Conservation (phyloP, 1,140 invertebrate genomes). For the Drosophila aff. region DNA sequence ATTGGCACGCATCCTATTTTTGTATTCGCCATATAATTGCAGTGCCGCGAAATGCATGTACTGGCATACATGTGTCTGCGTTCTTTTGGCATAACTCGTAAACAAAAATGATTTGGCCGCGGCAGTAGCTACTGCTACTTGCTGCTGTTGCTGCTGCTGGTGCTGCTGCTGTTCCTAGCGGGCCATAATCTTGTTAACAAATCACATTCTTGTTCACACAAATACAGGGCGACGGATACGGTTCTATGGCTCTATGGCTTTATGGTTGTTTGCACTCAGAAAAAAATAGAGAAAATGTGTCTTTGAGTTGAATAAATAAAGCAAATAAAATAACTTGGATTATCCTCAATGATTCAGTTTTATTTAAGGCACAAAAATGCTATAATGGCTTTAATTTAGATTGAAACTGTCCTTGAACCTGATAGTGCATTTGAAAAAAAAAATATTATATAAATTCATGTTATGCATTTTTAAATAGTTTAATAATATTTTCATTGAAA, state of each 20-base stretch:
- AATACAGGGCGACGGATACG: conserved; percentile 57
- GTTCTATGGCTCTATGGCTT: conserved; percentile 12
- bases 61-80: conserved; percentile 39
- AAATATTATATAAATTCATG: too few species aligned
- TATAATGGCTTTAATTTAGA: too few species aligned
- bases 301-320: too few species aligned
- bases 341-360: neutral
- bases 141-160: neutral
- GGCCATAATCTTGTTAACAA: conserved; percentile 84
- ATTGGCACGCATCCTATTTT: conserved; percentile 74
- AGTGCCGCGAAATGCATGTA: conserved; percentile 35
- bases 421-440: too few species aligned
- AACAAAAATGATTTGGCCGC: conserved; percentile 45
- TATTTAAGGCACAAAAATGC: neutral
- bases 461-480: too few species aligned
- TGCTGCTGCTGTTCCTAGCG: conserved; percentile 18
- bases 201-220: conserved; percentile 85
- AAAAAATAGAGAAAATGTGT: neutral
- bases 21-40: conserved; percentile 52
- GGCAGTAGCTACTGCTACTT: conserved; percentile 6
- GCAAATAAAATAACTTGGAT: neutral
- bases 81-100: conserved; percentile 49
- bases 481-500: too few species aligned
- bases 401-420: too few species aligned
- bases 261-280: neutral